Conservation (phyloP, 30 jellyfish, hydroid and myxozoan genomes). For the Turritopsis rubra region DNA sequence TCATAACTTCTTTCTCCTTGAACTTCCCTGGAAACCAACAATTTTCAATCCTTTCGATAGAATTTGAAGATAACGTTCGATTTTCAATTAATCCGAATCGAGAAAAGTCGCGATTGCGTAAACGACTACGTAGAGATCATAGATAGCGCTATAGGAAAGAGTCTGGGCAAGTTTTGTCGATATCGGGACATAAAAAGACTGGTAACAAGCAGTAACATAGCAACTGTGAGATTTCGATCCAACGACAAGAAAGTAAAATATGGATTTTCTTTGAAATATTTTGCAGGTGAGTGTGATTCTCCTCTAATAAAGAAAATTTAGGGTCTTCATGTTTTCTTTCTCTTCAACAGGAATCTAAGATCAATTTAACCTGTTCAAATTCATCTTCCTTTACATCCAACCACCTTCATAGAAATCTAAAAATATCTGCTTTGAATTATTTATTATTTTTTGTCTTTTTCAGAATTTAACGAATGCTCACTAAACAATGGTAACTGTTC, state of each 20-base stretch:
- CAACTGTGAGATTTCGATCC: slow-evolving; percentile 12
- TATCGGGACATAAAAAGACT: neutral
- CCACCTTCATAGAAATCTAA: too few species aligned
- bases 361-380: too few species aligned
- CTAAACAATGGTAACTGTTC: slow-evolving; percentile 54
- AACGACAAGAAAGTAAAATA: neutral
- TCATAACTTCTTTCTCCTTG: too few species aligned
- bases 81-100: neutral
- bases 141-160: neutral
- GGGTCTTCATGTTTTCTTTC: too few species aligned
- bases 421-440: neutral
- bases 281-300: slow-evolving; percentile 4
- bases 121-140: neutral
- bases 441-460: neutral
- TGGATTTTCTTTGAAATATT: slow-evolving; percentile 6
- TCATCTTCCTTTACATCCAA: too few species aligned
- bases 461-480: slow-evolving; percentile 55
- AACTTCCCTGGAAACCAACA: too few species aligned
- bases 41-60: neutral
- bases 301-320: too few species aligned
- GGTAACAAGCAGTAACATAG: neutral
- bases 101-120: slow-evolving; percentile 3
- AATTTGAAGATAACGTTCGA: neutral
- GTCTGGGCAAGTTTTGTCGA: neutral
- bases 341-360: too few species aligned